Evolutionary conservation across 2,113 vertebrate genomes (phyloP).

Genomic region (Syngnathus scovelli): DNA sequence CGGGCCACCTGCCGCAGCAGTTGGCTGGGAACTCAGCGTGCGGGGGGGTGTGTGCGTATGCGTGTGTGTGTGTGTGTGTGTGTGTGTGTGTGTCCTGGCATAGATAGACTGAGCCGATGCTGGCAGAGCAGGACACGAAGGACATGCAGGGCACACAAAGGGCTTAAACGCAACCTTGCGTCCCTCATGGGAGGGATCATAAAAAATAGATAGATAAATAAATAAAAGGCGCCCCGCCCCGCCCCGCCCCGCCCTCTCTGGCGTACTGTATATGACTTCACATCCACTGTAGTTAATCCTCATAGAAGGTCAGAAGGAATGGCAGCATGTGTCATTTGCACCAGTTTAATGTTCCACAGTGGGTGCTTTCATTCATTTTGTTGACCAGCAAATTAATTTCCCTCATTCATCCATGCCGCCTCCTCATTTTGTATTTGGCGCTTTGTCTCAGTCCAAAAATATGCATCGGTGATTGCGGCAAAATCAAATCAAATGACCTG

Average conservation of each 20-base stretch:
- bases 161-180: constrained; percentile 55
- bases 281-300: constrained; percentile 48
- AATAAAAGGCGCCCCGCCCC: constrained; percentile 28
- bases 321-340: constrained; percentile 6
- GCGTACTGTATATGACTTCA: constrained; percentile 33
- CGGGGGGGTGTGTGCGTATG: constrained; percentile 18
- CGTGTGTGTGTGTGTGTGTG: constrained; percentile 27
- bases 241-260: constrained; percentile 19
- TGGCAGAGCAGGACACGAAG: constrained; percentile 46
- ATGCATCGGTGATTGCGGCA: not conserved
- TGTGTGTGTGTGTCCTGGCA: constrained; percentile 35
- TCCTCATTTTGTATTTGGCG: not conserved
- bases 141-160: constrained; percentile 49
- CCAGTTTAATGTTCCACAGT: constrained; percentile 1
- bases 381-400: not conserved
- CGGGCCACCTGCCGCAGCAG: constrained; percentile 73
- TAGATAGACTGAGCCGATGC: constrained; percentile 19
- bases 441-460: not conserved
- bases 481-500: not conserved
- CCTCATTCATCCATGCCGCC: too few relatives aligned
- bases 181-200: constrained; percentile 26
- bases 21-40: constrained; percentile 56
- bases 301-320: constrained; percentile 22
- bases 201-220: not conserved
- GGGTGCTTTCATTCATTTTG: not conserved